phyloP scores from a whole-genome alignment of 2,113 vertebrate species.

The Fulmarus glacialis region DNA sequence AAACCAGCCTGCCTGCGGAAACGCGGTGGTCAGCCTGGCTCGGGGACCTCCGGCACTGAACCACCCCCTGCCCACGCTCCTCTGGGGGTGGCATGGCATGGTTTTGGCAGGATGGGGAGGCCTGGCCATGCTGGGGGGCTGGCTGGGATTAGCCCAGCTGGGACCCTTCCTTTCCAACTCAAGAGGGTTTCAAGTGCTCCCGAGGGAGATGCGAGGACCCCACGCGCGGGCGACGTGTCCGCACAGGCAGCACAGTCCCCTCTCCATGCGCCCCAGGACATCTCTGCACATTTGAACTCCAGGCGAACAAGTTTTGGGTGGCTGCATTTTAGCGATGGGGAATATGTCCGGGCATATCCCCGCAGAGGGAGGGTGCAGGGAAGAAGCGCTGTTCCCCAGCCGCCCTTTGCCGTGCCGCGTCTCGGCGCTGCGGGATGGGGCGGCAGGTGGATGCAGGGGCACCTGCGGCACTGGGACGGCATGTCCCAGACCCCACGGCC shows the following conservation, averaged over 20 bases:
- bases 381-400: not conserved
- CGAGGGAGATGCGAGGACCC: not conserved
- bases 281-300: not conserved
- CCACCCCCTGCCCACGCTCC: not conserved
- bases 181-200: not conserved
- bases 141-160: not conserved
- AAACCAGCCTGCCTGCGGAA: not conserved
- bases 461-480: not conserved
- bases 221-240: fast-evolving
- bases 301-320: not conserved
- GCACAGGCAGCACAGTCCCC: not conserved
- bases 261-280: fast-evolving
- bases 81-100: fast-evolving
- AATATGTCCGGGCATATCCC: slow-evolving; percentile 18
- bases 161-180: not conserved
- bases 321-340: not conserved
- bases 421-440: fast-evolving
- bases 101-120: not conserved
- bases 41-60: not conserved
- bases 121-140: fast-evolving
- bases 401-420: fast-evolving
- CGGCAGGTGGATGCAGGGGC: slow-evolving; percentile 10
- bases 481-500: fast-evolving
- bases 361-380: not conserved
- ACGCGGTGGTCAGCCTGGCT: not conserved